Conservation (phyloP, 2,888 invertebrate species). For the Agapostemon virescens region DNA sequence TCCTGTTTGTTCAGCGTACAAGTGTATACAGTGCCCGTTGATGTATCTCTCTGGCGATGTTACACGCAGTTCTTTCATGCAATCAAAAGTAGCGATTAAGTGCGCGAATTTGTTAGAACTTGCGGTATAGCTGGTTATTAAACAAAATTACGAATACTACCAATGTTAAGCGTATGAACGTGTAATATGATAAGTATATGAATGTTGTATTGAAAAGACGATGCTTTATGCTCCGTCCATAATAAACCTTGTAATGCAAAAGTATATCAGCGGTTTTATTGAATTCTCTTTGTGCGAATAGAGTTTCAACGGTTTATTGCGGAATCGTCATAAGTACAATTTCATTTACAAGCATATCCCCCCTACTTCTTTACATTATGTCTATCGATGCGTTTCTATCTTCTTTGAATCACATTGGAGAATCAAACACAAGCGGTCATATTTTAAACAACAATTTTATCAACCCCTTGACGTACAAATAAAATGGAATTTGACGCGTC, state of each 20-base stretch:
- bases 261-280: neutral
- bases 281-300: neutral
- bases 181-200: slow-evolving; percentile 46
- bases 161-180: slow-evolving; percentile 57
- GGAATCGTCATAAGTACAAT: slow-evolving; percentile 9
- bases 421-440: neutral
- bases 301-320: neutral
- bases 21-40: slow-evolving; percentile 3
- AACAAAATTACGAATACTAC: slow-evolving; percentile 36
- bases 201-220: slow-evolving; percentile 66
- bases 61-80: slow-evolving; percentile 21
- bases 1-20: slow-evolving; percentile 20
- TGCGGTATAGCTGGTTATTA: slow-evolving; percentile 17
- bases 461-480: too few species aligned
- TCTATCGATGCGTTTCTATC: neutral
- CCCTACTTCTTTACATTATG: neutral
- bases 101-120: slow-evolving; percentile 19
- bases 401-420: neutral
- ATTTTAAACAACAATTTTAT: neutral
- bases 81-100: slow-evolving; percentile 58
- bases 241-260: slow-evolving; percentile 61
- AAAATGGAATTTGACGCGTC: too few species aligned
- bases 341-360: neutral
- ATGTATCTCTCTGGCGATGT: neutral
- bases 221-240: slow-evolving; percentile 77